phyloP scores from a whole-genome alignment of 2,888 invertebrate genomes.

The Thymelicus acteon region DNA sequence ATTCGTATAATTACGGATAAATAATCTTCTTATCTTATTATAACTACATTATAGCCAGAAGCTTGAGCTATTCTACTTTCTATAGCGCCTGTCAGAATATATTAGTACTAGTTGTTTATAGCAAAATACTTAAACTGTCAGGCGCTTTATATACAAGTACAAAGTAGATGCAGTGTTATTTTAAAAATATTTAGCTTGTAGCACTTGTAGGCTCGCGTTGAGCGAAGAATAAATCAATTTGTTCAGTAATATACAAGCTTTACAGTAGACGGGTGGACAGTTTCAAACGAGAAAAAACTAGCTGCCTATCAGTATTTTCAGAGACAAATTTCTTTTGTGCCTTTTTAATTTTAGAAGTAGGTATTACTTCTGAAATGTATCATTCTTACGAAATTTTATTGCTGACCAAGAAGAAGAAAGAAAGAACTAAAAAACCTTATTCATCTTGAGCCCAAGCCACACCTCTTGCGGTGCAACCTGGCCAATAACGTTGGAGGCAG shows the following conservation, averaged over 20 bases:
- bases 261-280: slow-evolving; percentile 34
- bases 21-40: no score
- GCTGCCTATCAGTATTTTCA: slow-evolving; percentile 16
- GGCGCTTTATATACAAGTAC: background rate
- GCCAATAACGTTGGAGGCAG: no score
- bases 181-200: slow-evolving; percentile 30
- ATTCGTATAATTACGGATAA: no score
- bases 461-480: no score
- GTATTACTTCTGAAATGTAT: no score
- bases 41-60: no score
- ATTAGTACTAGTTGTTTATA: slow-evolving; percentile 35
- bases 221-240: slow-evolving; percentile 35
- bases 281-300: slow-evolving; percentile 21
- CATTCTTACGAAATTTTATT: no score
- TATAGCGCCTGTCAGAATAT: slow-evolving; percentile 39
- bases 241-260: slow-evolving; percentile 32
- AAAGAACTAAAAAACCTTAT: no score
- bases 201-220: slow-evolving; percentile 28
- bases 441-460: no score
- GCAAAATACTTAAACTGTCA: background rate
- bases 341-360: background rate
- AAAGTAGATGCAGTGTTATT: background rate
- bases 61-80: background rate
- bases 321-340: slow-evolving; percentile 4
- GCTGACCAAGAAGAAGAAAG: no score